phyloP scores from a whole-genome alignment of 2,888 invertebrate genomes.

The Epinotia nisella region DNA sequence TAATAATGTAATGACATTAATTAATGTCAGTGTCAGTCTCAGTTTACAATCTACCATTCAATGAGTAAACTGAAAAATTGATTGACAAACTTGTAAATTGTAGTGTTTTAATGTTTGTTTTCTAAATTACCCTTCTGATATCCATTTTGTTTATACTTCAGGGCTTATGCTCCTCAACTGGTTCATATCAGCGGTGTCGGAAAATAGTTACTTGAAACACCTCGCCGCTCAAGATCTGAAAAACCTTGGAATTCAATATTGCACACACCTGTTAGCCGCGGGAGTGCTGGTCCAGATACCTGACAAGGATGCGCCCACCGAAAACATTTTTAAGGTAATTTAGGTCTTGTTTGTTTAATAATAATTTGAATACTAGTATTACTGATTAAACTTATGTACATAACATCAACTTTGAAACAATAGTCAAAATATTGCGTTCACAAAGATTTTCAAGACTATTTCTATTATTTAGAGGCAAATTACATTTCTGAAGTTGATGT shows the following conservation, averaged over 20 bases:
- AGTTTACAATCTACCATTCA: background rate
- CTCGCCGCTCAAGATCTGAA: conserved; percentile 89
- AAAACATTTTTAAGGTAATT: conserved; percentile 88
- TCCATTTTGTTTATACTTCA: conserved; percentile 71
- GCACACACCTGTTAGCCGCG: conserved; percentile 93
- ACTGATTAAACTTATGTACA: too few species aligned
- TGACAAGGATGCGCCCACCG: conserved; percentile 88
- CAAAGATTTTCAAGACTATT: too few species aligned
- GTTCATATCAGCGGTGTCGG: conserved; percentile 91
- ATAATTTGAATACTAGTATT: background rate
- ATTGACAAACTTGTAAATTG: conserved; percentile 10
- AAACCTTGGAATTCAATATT: conserved; percentile 92
- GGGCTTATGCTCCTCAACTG: conserved; percentile 97
- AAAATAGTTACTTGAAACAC: conserved; percentile 87
- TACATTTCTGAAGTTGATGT: background rate
- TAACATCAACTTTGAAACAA: too few species aligned
- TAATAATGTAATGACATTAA: too few species aligned
- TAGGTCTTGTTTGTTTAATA: background rate
- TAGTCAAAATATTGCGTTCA: too few species aligned
- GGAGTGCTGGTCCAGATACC: conserved; percentile 93
- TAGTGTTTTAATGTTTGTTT: conserved; percentile 2
- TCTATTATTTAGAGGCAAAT: background rate
- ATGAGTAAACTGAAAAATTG: background rate
- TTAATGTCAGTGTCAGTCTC: conserved; percentile 2
- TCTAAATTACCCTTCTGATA: conserved; percentile 27